Evolutionary conservation across 1,140 invertebrate species (phyloP).

Genomic region (Drosophila tropicalis): DNA sequence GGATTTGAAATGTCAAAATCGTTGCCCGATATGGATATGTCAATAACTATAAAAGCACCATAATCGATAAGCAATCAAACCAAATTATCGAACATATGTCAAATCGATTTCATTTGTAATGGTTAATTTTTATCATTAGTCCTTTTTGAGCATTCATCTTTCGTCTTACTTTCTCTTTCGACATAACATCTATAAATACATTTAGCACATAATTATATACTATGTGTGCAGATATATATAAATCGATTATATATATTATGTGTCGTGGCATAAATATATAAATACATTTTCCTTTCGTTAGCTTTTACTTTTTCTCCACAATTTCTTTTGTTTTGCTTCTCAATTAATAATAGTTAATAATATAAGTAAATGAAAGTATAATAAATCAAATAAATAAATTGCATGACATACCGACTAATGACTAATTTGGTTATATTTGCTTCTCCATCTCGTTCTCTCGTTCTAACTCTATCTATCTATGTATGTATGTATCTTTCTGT

Average conservation of each 20-base stretch:
- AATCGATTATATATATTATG: neutral
- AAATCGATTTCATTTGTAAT: neutral
- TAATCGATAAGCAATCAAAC: too few species aligned
- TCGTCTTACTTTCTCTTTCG: neutral
- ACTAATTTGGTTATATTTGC: slow-evolving; percentile 81
- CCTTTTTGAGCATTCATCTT: neutral
- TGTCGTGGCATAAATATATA: slow-evolving; percentile 1
- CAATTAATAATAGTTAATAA: slow-evolving; percentile 55
- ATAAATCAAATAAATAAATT: slow-evolving; percentile 61
- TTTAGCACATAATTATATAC: slow-evolving; percentile 27
- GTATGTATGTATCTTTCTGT: slow-evolving; percentile 11
- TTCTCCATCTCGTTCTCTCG: slow-evolving; percentile 46
- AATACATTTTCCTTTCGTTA: slow-evolving; percentile 6
- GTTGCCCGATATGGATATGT: too few species aligned
- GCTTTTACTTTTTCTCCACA: neutral
- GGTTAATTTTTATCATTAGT: neutral
- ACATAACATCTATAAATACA: slow-evolving; percentile 37
- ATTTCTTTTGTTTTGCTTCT: slow-evolving; percentile 22
- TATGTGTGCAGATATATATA: slow-evolving; percentile 20
- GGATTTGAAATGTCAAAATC: too few species aligned
- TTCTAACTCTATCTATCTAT: slow-evolving; percentile 22
- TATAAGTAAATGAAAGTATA: slow-evolving; percentile 43
- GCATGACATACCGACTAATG: slow-evolving; percentile 74
- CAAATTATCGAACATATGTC: slow-evolving; percentile 16
- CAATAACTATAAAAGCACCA: too few species aligned